Percentiles rank a stretch among this genome's conserved stretches.
phyloP scores from a whole-genome alignment of 2,113 vertebrate species.

The Platanista minor region DNA sequence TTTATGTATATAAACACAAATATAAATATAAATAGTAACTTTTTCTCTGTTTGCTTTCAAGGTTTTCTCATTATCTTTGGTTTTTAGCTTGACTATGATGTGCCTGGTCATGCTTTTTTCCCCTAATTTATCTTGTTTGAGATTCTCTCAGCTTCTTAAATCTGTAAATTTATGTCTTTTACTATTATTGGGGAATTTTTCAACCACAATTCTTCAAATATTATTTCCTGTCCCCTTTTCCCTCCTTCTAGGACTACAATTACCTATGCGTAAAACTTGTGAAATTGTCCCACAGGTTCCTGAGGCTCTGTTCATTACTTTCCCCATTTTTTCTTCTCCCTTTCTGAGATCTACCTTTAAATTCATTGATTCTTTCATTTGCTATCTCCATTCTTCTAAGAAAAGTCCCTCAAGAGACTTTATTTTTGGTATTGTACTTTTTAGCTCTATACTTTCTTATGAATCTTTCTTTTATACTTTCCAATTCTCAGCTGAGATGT shows the following conservation, averaged over 20 bases:
- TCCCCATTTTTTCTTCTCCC: not conserved
- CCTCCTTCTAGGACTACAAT: not conserved
- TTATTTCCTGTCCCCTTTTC: not conserved
- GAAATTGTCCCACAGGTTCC: not conserved
- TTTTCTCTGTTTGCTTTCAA: not conserved
- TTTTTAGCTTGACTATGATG: not conserved
- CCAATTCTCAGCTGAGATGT: not conserved
- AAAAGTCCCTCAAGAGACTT: not conserved
- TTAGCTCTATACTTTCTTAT: not conserved
- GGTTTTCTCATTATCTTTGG: not conserved
- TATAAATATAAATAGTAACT: not conserved
- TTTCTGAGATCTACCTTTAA: not conserved
- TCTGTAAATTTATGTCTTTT: not conserved
- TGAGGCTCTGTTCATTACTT: not conserved
- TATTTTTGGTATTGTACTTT: not conserved
- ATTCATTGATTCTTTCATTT: not conserved
- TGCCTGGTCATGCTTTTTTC: fast-evolving
- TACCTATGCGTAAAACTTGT: not conserved
- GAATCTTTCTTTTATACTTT: not conserved
- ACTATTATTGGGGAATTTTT: not conserved
- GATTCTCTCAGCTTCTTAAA: not conserved
- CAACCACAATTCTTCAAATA: not conserved
- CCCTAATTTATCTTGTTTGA: not conserved
- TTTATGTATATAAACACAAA: not conserved
- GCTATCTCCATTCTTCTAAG: not conserved